Base-by-base conservation (phyloP, 2,113 vertebrate genomes). In the Suricata suricatta region DNA sequence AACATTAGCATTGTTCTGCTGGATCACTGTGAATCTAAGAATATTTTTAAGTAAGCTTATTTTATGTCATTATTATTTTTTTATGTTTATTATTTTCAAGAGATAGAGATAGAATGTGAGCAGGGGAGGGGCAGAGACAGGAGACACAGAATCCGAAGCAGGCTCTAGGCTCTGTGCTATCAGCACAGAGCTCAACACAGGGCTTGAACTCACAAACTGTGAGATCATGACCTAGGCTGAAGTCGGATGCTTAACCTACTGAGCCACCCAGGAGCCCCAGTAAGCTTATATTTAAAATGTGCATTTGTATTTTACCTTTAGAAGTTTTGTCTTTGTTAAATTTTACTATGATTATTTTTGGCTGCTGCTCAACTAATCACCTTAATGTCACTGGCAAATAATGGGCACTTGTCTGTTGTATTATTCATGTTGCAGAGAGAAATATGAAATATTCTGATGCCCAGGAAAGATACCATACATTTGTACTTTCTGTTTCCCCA, bases 331-430 rank as follows among this genome's bases (percentile, higher is more conserved):
- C 16, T 12, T 89, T 27, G 76, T 71, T 97, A 82, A 19, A 63
- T 72, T 96, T 96, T 92, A 35, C 25, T 25, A 38, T 86, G 16
- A 23, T 57, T 96, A 71, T 33, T 80, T 95, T 93, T 93, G 47
- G 68, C 31, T 52, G 68, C 17, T 69, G 33, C 10, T 81, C 35
- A 81, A 7, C 3, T 85, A 57, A 77, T 81, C 47, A 90, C 72
- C 31, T 72, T 87, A 84, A 88, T 44, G 12, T 77, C n/a, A 25
- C 33, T 93, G 60, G 68, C 11, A 94, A 92, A 74, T 81, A n/a
- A 87, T 33, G 15, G 38, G 4, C 35, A 31, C 4, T n/a, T 38
- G 10, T 88, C 33, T 90, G 52, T 79, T 96, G 29, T 9, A 16
- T 84, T 72, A 88, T 38, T 94, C 64, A 72, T 52, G 44, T 66